Evolutionary conservation across 2,888 invertebrate species (phyloP).

Genomic region (Drosophila gaucha): DNA sequence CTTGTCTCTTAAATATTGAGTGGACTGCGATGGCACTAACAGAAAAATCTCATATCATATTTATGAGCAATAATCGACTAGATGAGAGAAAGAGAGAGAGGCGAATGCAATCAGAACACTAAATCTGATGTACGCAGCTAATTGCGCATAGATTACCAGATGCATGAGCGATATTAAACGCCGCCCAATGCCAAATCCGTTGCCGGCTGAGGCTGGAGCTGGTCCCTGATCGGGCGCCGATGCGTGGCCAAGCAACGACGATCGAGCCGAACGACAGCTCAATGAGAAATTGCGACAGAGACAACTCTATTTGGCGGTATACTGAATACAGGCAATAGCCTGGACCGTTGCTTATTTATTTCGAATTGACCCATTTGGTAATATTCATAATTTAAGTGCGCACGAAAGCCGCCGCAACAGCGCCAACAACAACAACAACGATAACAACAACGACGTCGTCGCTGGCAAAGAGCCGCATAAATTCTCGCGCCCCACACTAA

Average conservation of each 20-base stretch:
- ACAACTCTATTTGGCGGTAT: slow-evolving; percentile 77
- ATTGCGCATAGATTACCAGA: slow-evolving; percentile 81
- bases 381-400: slow-evolving; percentile 84
- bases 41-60: slow-evolving; percentile 61
- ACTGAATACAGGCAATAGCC: slow-evolving; percentile 10
- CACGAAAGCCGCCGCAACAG: slow-evolving; percentile 64
- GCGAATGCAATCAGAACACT: slow-evolving; percentile 78
- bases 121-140: slow-evolving; percentile 80
- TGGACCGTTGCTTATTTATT: slow-evolving; percentile 80
- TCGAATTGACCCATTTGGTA: slow-evolving; percentile 84
- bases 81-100: neutral
- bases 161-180: slow-evolving; percentile 78
- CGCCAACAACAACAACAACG: slow-evolving; percentile 38
- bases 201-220: neutral
- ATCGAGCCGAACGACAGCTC: slow-evolving; percentile 68
- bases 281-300: slow-evolving; percentile 81
- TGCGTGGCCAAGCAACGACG: slow-evolving; percentile 23
- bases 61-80: slow-evolving; percentile 56
- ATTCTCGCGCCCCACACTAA: slow-evolving; percentile 76
- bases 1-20: slow-evolving; percentile 51
- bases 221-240: neutral
- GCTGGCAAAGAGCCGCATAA: slow-evolving; percentile 77
- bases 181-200: slow-evolving; percentile 65
- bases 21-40: slow-evolving; percentile 9
- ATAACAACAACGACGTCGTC: slow-evolving; percentile 50